A percentile compares a stretch with the other conserved stretches of the same genome.
phyloP scores from a whole-genome alignment of 2,888 invertebrate species.

The Thyatira batis region DNA sequence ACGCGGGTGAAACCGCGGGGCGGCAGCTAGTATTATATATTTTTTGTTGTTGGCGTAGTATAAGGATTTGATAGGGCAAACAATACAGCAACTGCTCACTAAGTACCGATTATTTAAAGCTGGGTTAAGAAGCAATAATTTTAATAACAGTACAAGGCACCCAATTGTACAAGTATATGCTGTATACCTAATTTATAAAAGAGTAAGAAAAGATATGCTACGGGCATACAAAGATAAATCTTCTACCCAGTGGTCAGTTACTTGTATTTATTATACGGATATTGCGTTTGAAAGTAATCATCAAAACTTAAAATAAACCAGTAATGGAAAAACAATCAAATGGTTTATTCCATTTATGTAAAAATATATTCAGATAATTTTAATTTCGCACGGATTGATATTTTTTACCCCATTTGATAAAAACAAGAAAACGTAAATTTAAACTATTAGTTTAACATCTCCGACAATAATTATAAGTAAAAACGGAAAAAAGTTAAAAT shows the following conservation, averaged over 20 bases:
- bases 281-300: neutral
- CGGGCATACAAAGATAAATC: neutral
- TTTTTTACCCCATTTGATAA: too few relatives aligned
- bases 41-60: neutral
- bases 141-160: conserved; percentile 1
- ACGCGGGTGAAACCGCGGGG: too few relatives aligned
- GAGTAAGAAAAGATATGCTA: neutral
- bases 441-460: too few relatives aligned
- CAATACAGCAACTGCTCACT: neutral
- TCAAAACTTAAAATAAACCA: neutral
- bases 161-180: neutral
- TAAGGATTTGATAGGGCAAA: neutral
- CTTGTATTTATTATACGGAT: neutral
- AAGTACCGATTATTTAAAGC: neutral
- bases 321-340: too few relatives aligned
- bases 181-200: neutral
- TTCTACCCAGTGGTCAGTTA: neutral
- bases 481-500: neutral
- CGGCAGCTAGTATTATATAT: too few relatives aligned
- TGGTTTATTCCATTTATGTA: neutral
- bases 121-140: neutral
- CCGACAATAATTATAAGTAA: too few relatives aligned
- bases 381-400: too few relatives aligned
- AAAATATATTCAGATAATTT: too few relatives aligned
- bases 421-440: too few relatives aligned